These are phyloP conservation scores for Drosophila oshimai DNA, from an alignment of 1,140 invertebrate genomes.

Conservation along the genomic window DNA sequence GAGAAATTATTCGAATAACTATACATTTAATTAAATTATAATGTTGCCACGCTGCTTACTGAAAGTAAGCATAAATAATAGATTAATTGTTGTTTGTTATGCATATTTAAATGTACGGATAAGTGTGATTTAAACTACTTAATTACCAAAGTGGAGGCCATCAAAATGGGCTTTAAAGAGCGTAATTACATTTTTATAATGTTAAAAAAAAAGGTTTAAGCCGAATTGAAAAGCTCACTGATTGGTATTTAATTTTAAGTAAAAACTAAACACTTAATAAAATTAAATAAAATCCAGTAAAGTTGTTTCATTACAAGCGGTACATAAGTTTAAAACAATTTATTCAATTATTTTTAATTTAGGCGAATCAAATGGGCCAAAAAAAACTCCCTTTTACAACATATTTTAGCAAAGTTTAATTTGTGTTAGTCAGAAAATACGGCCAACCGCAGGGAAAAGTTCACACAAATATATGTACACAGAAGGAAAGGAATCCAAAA, in stretches of 20 bases:
- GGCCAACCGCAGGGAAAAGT: constrained; percentile 26
- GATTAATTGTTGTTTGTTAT: constrained; percentile 54
- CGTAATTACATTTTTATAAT: constrained; percentile 31
- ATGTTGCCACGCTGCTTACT: constrained; percentile 53
- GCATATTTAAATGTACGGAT: constrained; percentile 10
- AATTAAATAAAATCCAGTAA: constrained; percentile 22
- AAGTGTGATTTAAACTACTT: constrained; percentile 37
- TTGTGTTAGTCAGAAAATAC: constrained; percentile 48
- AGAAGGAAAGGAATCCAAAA: constrained; percentile 20
- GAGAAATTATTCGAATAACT: constrained; percentile 16
- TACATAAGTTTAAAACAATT: constrained; percentile 26
- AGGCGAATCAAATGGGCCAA: constrained; percentile 10
- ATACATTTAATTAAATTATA: constrained; percentile 45
- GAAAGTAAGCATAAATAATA: constrained; percentile 34
- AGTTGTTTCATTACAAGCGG: constrained; percentile 15
- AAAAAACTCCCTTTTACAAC: constrained; percentile 8
- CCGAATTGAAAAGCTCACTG: constrained; percentile 14
- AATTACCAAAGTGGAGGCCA: constrained; percentile 4
- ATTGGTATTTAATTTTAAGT: constrained; percentile 9
- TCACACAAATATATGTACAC: constrained; percentile 6
- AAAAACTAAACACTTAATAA: constrained; percentile 3
- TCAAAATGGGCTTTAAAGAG: constrained; percentile 10
- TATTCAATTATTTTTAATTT: constrained; percentile 58
- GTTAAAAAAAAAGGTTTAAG: constrained; percentile 3
- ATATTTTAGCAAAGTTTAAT: constrained; percentile 62